These are phyloP conservation scores for Benitochromis conjunctus DNA, from an alignment of 2,113 vertebrate genomes.

Conservation along the genomic window DNA sequence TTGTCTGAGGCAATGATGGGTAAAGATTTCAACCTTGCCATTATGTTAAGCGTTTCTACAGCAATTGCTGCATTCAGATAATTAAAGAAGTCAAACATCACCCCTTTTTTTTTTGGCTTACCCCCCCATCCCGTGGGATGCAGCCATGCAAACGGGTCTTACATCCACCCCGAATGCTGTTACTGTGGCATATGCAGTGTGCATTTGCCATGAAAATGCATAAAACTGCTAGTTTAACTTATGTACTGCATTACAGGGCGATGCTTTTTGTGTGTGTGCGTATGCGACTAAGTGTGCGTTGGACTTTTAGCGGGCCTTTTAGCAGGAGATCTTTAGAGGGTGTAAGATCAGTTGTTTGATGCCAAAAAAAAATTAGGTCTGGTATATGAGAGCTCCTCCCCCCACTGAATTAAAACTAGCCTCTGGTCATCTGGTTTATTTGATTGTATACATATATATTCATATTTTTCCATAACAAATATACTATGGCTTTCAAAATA, in stretches of 20 bases:
- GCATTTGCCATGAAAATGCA: not conserved
- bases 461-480: slow-evolving; percentile 76
- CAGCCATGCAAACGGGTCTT: slow-evolving; percentile 12
- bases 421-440: slow-evolving; percentile 66
- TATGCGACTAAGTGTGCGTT: not conserved
- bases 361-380: not conserved
- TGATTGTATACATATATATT: slow-evolving; percentile 70
- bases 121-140: too few species aligned
- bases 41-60: not conserved
- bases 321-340: not conserved
- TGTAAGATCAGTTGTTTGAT: not conserved
- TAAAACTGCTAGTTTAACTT: not conserved
- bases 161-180: not conserved
- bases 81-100: slow-evolving; percentile 4
- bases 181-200: not conserved
- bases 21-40: not conserved
- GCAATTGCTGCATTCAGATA: not conserved
- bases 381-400: slow-evolving; percentile 57
- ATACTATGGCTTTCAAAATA: slow-evolving; percentile 84
- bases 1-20: slow-evolving; percentile 12
- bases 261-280: slow-evolving; percentile 1
- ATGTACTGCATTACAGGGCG: not conserved
- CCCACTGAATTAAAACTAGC: slow-evolving; percentile 68
- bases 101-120: not conserved
- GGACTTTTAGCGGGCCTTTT: not conserved